phyloP scores from a whole-genome alignment of 2,888 invertebrate genomes.

The Herminia tarsipennalis region DNA sequence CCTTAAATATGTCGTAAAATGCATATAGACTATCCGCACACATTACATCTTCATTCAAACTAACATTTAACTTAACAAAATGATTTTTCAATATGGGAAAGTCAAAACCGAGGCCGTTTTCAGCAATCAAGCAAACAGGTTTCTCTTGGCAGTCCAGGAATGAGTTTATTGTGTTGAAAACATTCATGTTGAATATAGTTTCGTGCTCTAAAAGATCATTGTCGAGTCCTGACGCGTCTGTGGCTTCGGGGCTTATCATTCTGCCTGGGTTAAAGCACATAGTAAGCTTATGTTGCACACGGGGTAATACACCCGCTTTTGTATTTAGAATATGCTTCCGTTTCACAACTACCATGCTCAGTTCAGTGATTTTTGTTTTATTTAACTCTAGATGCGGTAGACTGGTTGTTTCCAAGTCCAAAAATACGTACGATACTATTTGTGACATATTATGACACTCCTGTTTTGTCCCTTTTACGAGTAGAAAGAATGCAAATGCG shows the following conservation, averaged over 20 bases:
- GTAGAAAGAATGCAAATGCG: too few species aligned
- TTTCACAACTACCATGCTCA: constrained; percentile 87
- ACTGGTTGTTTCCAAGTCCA: constrained; percentile 90
- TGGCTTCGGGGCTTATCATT: constrained; percentile 70
- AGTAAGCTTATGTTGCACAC: constrained; percentile 90
- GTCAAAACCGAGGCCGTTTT: constrained; percentile 92
- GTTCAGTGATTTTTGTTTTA: constrained; percentile 88
- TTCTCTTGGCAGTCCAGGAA: constrained; percentile 88
- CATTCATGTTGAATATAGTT: constrained; percentile 83
- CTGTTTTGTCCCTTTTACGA: too few species aligned
- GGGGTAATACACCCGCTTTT: constrained; percentile 66
- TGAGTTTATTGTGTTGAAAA: constrained; percentile 83
- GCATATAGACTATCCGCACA: constrained; percentile 83
- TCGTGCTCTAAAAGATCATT: constrained; percentile 89
- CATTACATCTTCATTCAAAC: constrained; percentile 79
- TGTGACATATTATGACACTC: too few species aligned
- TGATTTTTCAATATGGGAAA: constrained; percentile 90
- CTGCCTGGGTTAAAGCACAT: constrained; percentile 89
- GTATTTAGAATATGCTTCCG: constrained; percentile 77
- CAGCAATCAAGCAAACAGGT: constrained; percentile 92
- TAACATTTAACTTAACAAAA: constrained; percentile 58
- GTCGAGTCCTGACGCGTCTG: constrained; percentile 85
- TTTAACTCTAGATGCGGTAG: constrained; percentile 84
- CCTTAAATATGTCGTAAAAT: constrained; percentile 71
- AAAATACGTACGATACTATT: constrained; percentile 88